A percentile compares a stretch with the other conserved stretches of the same genome.
Evolutionary conservation across 1,140 invertebrate species (phyloP).

Genomic region (Pinna nobilis): DNA sequence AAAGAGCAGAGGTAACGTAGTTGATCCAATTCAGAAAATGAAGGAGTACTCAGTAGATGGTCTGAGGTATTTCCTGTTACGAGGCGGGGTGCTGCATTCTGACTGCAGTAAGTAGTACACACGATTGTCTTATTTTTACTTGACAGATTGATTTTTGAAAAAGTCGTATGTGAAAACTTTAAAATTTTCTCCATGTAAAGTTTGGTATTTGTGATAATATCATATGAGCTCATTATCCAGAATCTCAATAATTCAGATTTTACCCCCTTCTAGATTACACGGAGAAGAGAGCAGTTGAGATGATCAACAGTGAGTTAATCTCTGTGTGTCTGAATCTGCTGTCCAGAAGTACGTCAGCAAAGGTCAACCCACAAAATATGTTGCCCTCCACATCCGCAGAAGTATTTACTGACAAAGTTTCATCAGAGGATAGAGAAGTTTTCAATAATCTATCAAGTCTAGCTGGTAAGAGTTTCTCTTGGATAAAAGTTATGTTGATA

Average conservation of each 20-base stretch:
- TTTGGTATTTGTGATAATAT: conserved; percentile 24
- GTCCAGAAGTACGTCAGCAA: conserved; percentile 83
- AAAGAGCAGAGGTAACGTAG: conserved; percentile 94
- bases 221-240: too few relatives aligned
- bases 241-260: too few relatives aligned
- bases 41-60: conserved; percentile 81
- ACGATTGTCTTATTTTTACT: too few relatives aligned
- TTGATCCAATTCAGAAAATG: conserved; percentile 84
- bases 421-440: conserved; percentile 77
- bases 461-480: too few relatives aligned
- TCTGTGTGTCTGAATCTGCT: conserved; percentile 95
- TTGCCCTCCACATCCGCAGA: conserved; percentile 81
- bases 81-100: conserved; percentile 87
- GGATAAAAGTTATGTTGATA: too few relatives aligned
- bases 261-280: conserved; percentile 91
- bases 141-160: too few relatives aligned
- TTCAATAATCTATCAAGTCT: conserved; percentile 70
- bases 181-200: background rate
- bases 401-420: conserved; percentile 71
- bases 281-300: conserved; percentile 83
- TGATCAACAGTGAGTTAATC: conserved; percentile 93
- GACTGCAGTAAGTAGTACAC: conserved; percentile 87
- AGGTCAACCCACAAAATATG: conserved; percentile 86
- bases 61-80: conserved; percentile 92
- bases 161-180: background rate